Base-by-base conservation (phyloP, 2,113 vertebrate species). In the Zosterops hypoxanthus region DNA sequence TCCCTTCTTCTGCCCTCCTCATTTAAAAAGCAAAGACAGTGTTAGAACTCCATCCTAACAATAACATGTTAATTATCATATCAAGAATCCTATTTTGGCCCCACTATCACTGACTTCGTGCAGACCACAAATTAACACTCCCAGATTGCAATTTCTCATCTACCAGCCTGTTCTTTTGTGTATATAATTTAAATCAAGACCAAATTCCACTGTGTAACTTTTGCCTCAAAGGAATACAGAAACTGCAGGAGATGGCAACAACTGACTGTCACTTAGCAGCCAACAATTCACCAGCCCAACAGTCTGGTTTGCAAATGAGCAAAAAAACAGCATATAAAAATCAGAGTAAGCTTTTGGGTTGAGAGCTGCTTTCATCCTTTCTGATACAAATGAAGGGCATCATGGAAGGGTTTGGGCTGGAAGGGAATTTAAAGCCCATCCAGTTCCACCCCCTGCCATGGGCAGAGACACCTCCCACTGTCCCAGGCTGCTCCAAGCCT, bases 401-500 rank as follows among this genome's bases (percentile, higher is more conserved):
- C 44, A 2, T 8, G 5, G 29, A 76, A 31, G 41, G 34, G 18
- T 69, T 69, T 49, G 25, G 25, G 25, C 15, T 42, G 41, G 47
- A 41, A 55, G 41, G 11, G 41, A 31, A 0, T 2, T 61, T 23
- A 49, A 76, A 55, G 4, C 6, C 10, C 41, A 61, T 36, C 33
- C 14, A 1, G 1, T 41, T 1, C 21, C n/a, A 52, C 6, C 18
- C 19, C 14, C 29, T 63, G 16, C 29, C 56, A 9, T 21, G 4
- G 2, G 2, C 65, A 70, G 49, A 41, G 41, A 47, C 34, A 28
- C 25, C 41, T 76, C 25, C 41, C 41, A 13, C n/a, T 4, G 0
- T 0, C 4, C 33, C 61, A 75, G 24, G 3, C 0, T 75, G 13
- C 16, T 75, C 53, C 60, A 53, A 60, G n/a, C 4, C 13, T 24